Conservation (phyloP, 2,888 invertebrate species). For the Atrina japonica region DNA sequence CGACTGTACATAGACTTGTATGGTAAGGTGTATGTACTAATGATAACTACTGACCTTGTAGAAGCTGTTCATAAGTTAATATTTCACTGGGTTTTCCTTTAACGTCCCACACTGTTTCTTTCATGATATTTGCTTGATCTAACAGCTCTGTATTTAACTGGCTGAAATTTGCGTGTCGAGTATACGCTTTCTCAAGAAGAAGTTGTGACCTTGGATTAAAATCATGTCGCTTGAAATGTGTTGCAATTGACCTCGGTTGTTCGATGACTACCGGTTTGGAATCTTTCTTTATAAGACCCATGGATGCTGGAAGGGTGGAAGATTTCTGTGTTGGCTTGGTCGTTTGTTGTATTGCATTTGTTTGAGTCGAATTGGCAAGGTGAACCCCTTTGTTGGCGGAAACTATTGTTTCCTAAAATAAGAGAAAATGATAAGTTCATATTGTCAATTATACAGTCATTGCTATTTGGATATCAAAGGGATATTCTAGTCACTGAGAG, state of each 20-base stretch:
- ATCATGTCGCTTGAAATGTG: slow-evolving; percentile 67
- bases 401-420: slow-evolving; percentile 37
- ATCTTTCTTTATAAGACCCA: slow-evolving; percentile 2
- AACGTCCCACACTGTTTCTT: slow-evolving; percentile 67
- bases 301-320: slow-evolving; percentile 8
- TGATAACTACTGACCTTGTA: slow-evolving; percentile 72
- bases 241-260: slow-evolving; percentile 42
- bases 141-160: slow-evolving; percentile 66
- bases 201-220: slow-evolving; percentile 67
- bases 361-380: slow-evolving; percentile 30
- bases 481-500: no score
- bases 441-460: no score
- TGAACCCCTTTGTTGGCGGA: slow-evolving; percentile 31
- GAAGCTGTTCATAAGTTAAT: slow-evolving; percentile 72
- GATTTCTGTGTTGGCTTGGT: slow-evolving; percentile 18
- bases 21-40: no score
- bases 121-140: slow-evolving; percentile 69
- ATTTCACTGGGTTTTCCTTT: slow-evolving; percentile 70
- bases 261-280: slow-evolving; percentile 34
- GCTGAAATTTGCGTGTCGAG: slow-evolving; percentile 66
- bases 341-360: background rate
- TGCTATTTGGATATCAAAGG: no score
- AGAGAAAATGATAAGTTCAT: background rate
- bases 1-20: no score
- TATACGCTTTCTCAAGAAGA: slow-evolving; percentile 66